phyloP scores from a whole-genome alignment of 2,888 invertebrate species.

The Eupithecia inturbata region DNA sequence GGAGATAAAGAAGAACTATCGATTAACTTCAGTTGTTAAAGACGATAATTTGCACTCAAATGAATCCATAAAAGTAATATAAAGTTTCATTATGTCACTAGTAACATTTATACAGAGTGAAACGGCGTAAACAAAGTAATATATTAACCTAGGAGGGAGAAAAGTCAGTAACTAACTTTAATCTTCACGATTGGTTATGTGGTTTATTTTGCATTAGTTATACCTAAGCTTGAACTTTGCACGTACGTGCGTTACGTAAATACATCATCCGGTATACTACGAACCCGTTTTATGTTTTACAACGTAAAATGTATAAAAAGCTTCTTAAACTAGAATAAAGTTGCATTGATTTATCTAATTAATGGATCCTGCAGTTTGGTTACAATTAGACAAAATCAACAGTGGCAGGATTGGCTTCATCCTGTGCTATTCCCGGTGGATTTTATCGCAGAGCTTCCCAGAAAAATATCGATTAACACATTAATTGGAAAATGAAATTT shows the following conservation, averaged over 20 bases:
- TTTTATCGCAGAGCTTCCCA: conserved; percentile 28
- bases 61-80: conserved; percentile 56
- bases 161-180: neutral
- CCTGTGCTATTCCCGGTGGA: conserved; percentile 28
- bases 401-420: conserved; percentile 61
- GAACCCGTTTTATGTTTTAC: neutral
- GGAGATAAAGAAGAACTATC: conserved; percentile 48
- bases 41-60: conserved; percentile 58
- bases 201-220: neutral
- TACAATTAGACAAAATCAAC: conserved; percentile 76
- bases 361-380: conserved; percentile 66
- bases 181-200: neutral
- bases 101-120: conserved; percentile 45
- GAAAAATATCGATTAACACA: conserved; percentile 30
- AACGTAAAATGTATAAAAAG: neutral
- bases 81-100: conserved; percentile 44
- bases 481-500: conserved; percentile 15
- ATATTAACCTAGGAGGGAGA: conserved; percentile 21
- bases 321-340: conserved; percentile 46
- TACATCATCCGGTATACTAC: neutral
- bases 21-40: conserved; percentile 56
- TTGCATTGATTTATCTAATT: conserved; percentile 55
- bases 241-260: neutral
- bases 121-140: conserved; percentile 58
- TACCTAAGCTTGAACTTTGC: neutral